A percentile compares a stretch with the other conserved stretches of the same genome.
Evolutionary conservation across 1,140 invertebrate species (phyloP).

Genomic region (Dendrolimus punctatus): DNA sequence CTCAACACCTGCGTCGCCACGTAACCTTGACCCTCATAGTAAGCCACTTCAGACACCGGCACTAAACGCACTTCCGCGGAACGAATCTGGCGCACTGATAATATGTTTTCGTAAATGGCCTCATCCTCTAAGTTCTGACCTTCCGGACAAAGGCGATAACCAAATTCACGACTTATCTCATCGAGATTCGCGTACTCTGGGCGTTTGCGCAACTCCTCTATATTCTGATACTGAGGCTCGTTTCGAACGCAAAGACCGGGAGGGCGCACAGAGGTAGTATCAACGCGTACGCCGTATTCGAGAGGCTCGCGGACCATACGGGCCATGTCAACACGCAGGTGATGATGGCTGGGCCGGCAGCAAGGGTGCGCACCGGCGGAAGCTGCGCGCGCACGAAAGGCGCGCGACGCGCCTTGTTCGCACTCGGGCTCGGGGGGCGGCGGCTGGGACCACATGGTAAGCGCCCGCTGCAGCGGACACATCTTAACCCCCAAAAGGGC

Average conservation of each 20-base stretch:
- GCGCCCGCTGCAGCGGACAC: conserved; percentile 64
- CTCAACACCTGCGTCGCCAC: conserved; percentile 62
- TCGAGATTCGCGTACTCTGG: conserved; percentile 66
- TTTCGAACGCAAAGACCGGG: conserved; percentile 44
- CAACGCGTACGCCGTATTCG: conserved; percentile 57
- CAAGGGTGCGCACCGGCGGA: conserved; percentile 9
- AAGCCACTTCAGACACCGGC: conserved; percentile 60
- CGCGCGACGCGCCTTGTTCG: conserved; percentile 16
- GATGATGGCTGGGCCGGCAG: too few species aligned
- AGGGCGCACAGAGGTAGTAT: conserved; percentile 39
- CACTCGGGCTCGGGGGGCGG: conserved; percentile 57
- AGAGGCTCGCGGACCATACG: conserved; percentile 53
- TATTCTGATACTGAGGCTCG: conserved; percentile 64
- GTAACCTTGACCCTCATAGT: conserved; percentile 64
- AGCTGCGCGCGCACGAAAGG: conserved; percentile 1
- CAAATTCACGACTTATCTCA: conserved; percentile 65
- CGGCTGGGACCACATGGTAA: conserved; percentile 57
- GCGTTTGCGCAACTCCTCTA: conserved; percentile 55
- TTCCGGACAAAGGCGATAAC: conserved; percentile 65
- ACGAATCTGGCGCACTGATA: conserved; percentile 62
- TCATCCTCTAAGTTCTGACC: conserved; percentile 69
- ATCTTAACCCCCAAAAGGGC: conserved; percentile 72
- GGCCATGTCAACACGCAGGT: conserved; percentile 10
- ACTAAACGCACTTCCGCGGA: conserved; percentile 68
- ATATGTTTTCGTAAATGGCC: conserved; percentile 65